Base-by-base conservation (phyloP, 2,888 invertebrate species). In the Saturnia japonica region DNA sequence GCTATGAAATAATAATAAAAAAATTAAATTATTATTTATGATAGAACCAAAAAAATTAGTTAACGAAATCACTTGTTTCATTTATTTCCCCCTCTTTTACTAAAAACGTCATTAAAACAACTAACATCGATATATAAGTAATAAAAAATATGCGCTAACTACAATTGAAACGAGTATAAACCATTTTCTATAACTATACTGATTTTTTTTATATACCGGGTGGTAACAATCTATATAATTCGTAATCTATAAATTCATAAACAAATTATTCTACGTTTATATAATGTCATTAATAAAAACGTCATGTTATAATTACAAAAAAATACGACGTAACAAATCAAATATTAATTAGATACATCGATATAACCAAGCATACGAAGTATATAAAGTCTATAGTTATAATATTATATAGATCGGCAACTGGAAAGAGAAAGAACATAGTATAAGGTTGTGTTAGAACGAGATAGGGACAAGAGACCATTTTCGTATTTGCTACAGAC, bases 181-280 rank as follows among this genome's bases (percentile, higher is more conserved):
- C 82, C 81, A 83, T 83, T 81, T 82, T 83, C 78, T 34, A 34
- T 34, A 34, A 4, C 34, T 34, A 34, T 34, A 6, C 34, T 34
- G 6, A 82, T 81, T 85, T 81, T 76, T n/a, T 82, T 73, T 19
- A 81, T 89, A 89, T 81, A 88, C 91, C 91, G 88, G 91, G 88
- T 91, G 92, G 93, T 93, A 92, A 93, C 93, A 91, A 93, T 93
- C 92, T 91, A 91, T 87, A 87, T 88, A 87, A 88, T 88, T 87
- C 88, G 85, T 90, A 89, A 91, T 89, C 87, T 90, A 91, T 91
- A 90, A 82, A 87, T 88, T 88, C 87, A 91, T 85, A 91, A 91
- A 88, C 88, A 91, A 90, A 90, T 88, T 89, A 92, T 77, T 83
- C 88, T 91, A 91, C 79, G 25, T 64, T 40, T 87, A 91, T 83